These are phyloP conservation scores for Glaucopsyche alexis DNA, from an alignment of 2,888 invertebrate genomes.

Conservation along the genomic window DNA sequence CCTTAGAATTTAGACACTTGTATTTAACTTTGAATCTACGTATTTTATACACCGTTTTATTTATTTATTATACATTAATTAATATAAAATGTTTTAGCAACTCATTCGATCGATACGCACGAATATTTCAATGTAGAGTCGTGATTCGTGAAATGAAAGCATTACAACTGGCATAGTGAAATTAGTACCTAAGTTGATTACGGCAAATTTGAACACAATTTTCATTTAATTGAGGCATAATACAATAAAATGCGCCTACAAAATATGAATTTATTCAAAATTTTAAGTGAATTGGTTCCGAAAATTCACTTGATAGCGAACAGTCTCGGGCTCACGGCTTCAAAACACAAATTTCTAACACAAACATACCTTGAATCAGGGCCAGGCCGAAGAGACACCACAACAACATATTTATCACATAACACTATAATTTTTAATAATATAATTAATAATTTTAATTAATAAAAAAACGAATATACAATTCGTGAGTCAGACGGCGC, in stretches of 20 bases:
- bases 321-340: neutral
- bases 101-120: neutral
- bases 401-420: slow-evolving; percentile 20
- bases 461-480: neutral
- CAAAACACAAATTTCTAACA: slow-evolving; percentile 18
- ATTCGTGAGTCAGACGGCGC: neutral
- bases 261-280: no score
- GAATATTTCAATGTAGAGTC: neutral
- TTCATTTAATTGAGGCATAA: no score
- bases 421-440: neutral
- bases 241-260: no score
- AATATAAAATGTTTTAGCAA: no score
- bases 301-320: neutral
- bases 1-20: no score
- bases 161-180: neutral
- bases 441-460: neutral
- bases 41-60: no score
- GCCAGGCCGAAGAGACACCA: slow-evolving; percentile 1
- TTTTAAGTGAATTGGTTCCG: neutral
- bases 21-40: no score
- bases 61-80: no score
- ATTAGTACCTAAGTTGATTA: neutral
- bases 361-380: slow-evolving; percentile 23
- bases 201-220: no score
- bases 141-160: neutral